Evolutionary conservation across 1,140 invertebrate species (phyloP), one percentile per base, ranked within the genome.

Genomic region (Drosophila guanche): DNA sequence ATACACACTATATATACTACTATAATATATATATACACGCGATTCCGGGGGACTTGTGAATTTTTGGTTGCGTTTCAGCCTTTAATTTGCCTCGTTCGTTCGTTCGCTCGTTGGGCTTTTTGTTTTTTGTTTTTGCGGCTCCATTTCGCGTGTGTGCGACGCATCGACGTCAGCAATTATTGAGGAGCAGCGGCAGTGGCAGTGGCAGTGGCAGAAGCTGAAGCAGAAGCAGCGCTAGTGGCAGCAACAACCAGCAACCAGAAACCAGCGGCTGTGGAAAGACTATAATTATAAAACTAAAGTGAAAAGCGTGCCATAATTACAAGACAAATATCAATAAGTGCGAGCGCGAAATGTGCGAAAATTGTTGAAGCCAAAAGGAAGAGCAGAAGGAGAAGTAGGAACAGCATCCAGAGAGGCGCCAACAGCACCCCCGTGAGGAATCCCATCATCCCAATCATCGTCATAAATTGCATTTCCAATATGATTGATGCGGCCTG

Each of bases 401-500:
- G 33, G 14, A 43, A 50, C 50, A 45, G 5, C 23, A 23, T 47
- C 41, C 42, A 46, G 12, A 47, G 46, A 33, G 3, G 23, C 40
- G 60, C 42, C 2, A 63, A 20, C 43, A 59, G 40, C 22, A 71
- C 20, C n/a, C 3, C 29, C 29, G 10, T 40, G 45, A 8, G 58
- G 50, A 50, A 51, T 48, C 16, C 16, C n/a, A 47, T 42, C 41
- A 63, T 23, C 33, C 16, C 33, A 47, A 27, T 63, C 27, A 25
- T 23, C 12, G 41, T 20, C 29, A 25, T 46, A 40, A 22, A n/a
- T 23, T 22, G 14, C 76, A 76, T 61, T 59, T 55, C 33, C 75
- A 90, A 71, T 53, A 91, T 91, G 90, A 90, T 90, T 79, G 90
- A 90, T 68, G 79, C 86, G 56, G 76, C 90, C 20, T 90, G 90